Base-by-base conservation (phyloP, 2,888 invertebrate genomes). In the Pseudococcus viburni region DNA sequence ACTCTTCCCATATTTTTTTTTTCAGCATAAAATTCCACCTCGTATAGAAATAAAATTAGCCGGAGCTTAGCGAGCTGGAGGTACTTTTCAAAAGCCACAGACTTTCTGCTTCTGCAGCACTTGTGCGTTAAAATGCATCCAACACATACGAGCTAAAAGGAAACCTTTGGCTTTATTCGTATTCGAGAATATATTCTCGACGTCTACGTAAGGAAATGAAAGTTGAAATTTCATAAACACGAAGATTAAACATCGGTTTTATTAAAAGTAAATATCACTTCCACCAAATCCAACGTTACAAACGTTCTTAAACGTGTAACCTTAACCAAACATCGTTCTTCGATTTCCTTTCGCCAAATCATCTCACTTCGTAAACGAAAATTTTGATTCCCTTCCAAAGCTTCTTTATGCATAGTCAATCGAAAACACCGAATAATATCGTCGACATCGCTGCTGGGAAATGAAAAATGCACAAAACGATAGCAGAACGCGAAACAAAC, bases 191-290 rank as follows among this genome's bases (percentile, higher is more conserved):
- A 55, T 64, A 64, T 64, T 64, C 59, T 59, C 64, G 64, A 64
- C 64, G 64, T 64, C 64, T 64, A 64, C 33, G 73, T 73, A 33
- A 73, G 73, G 73, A 73, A 73, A 73, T 73, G 73, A 73, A 68
- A 73, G 73, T 73, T 33, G 73, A 73, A 73, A 73, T 73, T 73
- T 73, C 73, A 73, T 73, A 73, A 73, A 73, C 73, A 73, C 73
- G 73, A 73, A 73, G 73, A 73, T 73, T 73, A 73, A 73, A 73
- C 73, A 73, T 73, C 33, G 73, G 73, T 73, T 73, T 73, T 73
- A 73, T 73, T 73, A 73, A 73, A 73, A 73, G 73, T 73, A 73
- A 73, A 73, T 73, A 73, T 73, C 73, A 33, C 33, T 73, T 64
- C 64, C 15, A 33, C 17, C 15, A 33, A 73, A 73, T 73, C 73